Evolutionary conservation across 2,888 invertebrate genomes (phyloP).

Genomic region (Cheilosia variabilis): DNA sequence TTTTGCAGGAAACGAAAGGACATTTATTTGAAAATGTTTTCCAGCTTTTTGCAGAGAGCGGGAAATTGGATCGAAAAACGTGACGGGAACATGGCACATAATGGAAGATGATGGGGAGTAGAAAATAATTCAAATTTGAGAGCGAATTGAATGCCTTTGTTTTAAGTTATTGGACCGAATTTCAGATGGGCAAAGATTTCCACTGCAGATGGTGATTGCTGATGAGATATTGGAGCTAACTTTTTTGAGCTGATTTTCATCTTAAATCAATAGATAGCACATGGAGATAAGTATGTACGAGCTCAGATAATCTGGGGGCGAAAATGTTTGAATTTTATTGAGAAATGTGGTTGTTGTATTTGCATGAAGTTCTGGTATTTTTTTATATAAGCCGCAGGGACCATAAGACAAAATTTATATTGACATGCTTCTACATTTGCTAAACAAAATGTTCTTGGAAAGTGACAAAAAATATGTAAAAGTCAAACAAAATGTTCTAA

Average conservation of each 20-base stretch:
- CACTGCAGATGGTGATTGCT: neutral
- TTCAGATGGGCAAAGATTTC: neutral
- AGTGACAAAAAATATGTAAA: no score
- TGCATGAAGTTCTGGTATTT: no score
- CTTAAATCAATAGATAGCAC: neutral
- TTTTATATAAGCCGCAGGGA: no score
- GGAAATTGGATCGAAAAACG: constrained; percentile 67
- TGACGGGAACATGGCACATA: constrained; percentile 43
- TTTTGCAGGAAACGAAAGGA: constrained; percentile 67
- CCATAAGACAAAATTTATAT: no score
- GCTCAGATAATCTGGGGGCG: neutral
- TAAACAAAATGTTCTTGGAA: no score
- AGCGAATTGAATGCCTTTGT: constrained; percentile 45
- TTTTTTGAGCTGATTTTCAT: neutral
- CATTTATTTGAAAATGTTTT: constrained; percentile 69
- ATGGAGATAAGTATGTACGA: neutral
- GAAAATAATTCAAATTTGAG: constrained; percentile 48
- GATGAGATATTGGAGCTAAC: neutral
- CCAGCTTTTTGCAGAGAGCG: constrained; percentile 22
- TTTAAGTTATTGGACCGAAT: constrained; percentile 37
- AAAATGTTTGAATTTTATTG: no score
- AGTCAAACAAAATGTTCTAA: no score
- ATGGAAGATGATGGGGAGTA: neutral
- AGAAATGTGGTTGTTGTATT: no score
- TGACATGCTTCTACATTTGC: no score